Percentiles rank a stretch among this genome's conserved stretches.
Evolutionary conservation across 2,113 vertebrate species (phyloP).

Genomic region (Dendrocopos noguchii): DNA sequence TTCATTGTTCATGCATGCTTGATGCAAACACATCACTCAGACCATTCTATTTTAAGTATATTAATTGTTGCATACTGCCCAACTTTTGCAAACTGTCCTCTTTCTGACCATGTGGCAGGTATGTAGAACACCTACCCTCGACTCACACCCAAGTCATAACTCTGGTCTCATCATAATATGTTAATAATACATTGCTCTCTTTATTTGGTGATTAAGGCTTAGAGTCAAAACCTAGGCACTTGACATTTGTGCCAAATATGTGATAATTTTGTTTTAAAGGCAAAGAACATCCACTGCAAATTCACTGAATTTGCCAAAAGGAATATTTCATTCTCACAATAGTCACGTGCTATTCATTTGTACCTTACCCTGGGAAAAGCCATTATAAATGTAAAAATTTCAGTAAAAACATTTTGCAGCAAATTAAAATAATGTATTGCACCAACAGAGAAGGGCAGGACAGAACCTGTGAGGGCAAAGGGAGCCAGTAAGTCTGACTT

Average conservation of each 20-base stretch:
- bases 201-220: constrained; percentile 52
- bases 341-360: constrained; percentile 67
- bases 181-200: constrained; percentile 47
- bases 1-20: not conserved
- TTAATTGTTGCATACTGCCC: not conserved
- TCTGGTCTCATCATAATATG: constrained; percentile 20
- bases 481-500: not conserved
- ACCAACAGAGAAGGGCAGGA: constrained; percentile 18
- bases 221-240: constrained; percentile 42
- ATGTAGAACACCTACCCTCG: not conserved
- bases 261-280: constrained; percentile 66
- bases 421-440: constrained; percentile 57
- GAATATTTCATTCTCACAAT: constrained; percentile 69
- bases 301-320: constrained; percentile 68
- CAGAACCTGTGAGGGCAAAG: constrained; percentile 44
- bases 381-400: constrained; percentile 59
- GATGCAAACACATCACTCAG: not conserved
- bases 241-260: constrained; percentile 57
- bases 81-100: not conserved
- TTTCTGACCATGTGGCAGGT: not conserved
- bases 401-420: constrained; percentile 57
- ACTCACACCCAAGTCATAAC: not conserved
- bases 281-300: constrained; percentile 65
- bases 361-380: constrained; percentile 62
- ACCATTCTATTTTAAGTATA: not conserved